phyloP scores from a whole-genome alignment of 2,113 vertebrate genomes.

The Nothoprocta perdicaria region DNA sequence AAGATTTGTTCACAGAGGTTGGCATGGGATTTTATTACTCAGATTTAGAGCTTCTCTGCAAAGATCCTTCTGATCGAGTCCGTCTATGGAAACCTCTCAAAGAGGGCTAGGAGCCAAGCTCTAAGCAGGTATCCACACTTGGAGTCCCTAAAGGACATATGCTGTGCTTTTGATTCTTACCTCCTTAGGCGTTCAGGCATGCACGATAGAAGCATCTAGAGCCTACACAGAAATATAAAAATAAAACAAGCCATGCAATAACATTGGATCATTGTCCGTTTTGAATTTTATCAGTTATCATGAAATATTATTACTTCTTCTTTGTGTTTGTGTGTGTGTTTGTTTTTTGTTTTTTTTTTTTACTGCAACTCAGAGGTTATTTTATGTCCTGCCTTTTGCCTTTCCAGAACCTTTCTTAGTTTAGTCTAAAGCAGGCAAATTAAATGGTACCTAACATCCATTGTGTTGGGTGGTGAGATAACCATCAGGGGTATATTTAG shows the following conservation, averaged over 20 bases:
- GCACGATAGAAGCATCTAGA: background rate
- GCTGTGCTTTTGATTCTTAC: background rate
- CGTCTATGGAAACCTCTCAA: background rate
- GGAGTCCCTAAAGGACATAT: background rate
- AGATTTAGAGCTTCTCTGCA: background rate
- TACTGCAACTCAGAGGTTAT: background rate
- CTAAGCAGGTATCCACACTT: background rate
- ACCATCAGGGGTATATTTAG: constrained; percentile 12
- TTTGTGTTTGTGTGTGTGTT: background rate
- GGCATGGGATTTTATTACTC: background rate
- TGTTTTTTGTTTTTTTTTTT: background rate
- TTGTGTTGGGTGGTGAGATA: background rate
- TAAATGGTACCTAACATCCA: background rate
- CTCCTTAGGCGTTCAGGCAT: background rate
- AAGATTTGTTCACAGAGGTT: background rate
- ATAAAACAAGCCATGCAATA: background rate
- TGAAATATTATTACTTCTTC: background rate
- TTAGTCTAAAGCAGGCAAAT: background rate
- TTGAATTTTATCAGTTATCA: background rate
- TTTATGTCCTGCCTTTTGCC: background rate
- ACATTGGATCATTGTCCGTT: background rate
- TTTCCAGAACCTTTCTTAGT: background rate
- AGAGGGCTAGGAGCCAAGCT: background rate
- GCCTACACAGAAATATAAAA: background rate
- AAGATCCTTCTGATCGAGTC: background rate